phyloP scores from a whole-genome alignment of 2,888 invertebrate species.

The Rhagium mordax region DNA sequence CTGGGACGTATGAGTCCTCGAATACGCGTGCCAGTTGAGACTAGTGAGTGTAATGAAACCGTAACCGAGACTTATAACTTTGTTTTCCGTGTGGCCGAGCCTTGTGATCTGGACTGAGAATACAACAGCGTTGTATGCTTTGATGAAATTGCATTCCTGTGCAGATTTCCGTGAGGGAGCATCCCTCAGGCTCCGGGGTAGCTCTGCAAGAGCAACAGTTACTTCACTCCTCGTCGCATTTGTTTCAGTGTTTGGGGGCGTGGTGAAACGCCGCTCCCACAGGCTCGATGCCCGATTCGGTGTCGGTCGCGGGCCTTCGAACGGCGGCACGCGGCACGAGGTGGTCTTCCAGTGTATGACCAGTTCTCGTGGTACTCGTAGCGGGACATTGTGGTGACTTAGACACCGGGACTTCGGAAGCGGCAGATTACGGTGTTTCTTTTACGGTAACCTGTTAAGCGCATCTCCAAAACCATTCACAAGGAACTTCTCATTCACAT shows the following conservation, averaged over 20 bases:
- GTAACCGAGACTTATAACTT: constrained; percentile 70
- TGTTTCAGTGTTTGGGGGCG: constrained; percentile 68
- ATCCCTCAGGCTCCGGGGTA: constrained; percentile 59
- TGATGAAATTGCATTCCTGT: constrained; percentile 72
- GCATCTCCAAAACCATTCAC: constrained; percentile 28
- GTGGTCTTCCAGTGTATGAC: constrained; percentile 58
- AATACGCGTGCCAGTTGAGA: constrained; percentile 56
- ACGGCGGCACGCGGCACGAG: constrained; percentile 54
- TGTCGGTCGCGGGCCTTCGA: constrained; percentile 56
- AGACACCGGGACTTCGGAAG: constrained; percentile 16
- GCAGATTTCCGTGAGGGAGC: constrained; percentile 70
- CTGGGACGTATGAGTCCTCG: constrained; percentile 34
- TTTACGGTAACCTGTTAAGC: constrained; percentile 26
- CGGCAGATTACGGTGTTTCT: constrained; percentile 10
- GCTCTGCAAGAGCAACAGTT: constrained; percentile 69
- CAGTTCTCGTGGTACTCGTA: constrained; percentile 54
- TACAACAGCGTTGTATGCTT: constrained; percentile 66
- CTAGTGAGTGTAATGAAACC: constrained; percentile 68
- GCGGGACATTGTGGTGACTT: constrained; percentile 37
- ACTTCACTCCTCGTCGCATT: constrained; percentile 67
- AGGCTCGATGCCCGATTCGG: constrained; percentile 64
- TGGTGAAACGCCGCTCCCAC: constrained; percentile 68
- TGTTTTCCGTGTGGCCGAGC: constrained; percentile 70
- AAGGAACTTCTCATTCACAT: constrained; percentile 32
- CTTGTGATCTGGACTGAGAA: constrained; percentile 69